A percentile compares a stretch with the other conserved stretches of the same genome.
These are phyloP conservation scores for Hippocampus zosterae DNA, from an alignment of 2,113 vertebrate species.

Conservation along the genomic window DNA sequence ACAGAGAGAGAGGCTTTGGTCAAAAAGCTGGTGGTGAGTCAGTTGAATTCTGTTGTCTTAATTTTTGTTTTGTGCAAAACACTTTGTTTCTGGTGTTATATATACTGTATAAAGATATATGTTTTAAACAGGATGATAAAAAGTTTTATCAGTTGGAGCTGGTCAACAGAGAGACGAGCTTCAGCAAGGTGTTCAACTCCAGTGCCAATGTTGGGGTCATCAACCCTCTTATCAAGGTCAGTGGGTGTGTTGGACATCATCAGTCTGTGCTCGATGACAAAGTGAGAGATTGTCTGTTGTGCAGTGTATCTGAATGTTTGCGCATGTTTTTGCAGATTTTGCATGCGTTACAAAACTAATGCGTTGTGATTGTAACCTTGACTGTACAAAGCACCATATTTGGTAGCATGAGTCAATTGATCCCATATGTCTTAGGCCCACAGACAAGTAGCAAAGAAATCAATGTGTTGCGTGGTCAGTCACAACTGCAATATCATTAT, in stretches of 20 bases:
- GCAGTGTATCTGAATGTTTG: background rate
- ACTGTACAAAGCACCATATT: background rate
- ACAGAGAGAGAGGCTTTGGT: slow-evolving; percentile 90
- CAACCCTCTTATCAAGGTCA: slow-evolving; percentile 96
- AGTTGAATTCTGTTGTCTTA: background rate
- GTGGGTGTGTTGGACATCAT: slow-evolving; percentile 28
- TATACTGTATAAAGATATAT: slow-evolving; percentile 3
- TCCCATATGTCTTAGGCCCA: background rate
- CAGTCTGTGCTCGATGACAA: background rate
- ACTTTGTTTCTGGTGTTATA: background rate
- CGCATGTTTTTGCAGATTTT: background rate
- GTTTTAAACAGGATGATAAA: slow-evolving; percentile 88
- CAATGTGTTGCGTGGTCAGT: background rate
- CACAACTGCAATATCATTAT: no score
- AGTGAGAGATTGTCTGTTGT: background rate
- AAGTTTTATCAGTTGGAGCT: slow-evolving; percentile 98
- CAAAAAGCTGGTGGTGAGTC: slow-evolving; percentile 91
- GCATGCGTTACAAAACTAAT: background rate
- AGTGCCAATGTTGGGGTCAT: slow-evolving; percentile 96
- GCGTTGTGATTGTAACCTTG: background rate
- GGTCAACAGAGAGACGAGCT: slow-evolving; percentile 97
- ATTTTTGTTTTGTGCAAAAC: background rate
- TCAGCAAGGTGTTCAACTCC: slow-evolving; percentile 97
- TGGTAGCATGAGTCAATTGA: background rate
- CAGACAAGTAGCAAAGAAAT: background rate